These are phyloP conservation scores for Trididemnum nubilum DNA, from an alignment of 23 tunicate species.

Conservation along the genomic window DNA sequence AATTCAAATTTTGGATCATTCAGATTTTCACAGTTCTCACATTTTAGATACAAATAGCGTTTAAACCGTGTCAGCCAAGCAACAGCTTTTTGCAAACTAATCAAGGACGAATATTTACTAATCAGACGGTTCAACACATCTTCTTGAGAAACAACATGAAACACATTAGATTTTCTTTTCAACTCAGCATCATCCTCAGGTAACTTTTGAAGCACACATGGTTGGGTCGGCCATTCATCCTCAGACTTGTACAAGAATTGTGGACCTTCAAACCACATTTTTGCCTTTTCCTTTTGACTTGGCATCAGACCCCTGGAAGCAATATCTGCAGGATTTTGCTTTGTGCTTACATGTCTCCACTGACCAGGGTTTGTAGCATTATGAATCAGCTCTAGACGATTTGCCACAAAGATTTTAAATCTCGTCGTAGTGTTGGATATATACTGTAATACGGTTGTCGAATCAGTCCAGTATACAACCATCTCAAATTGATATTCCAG, in stretches of 20 bases:
- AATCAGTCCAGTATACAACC: conserved; percentile 41
- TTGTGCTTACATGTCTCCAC: conserved; percentile 31
- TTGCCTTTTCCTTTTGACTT: background rate
- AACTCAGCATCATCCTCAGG: background rate
- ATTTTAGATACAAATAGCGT: background rate
- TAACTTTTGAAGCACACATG: background rate
- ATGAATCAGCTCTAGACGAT: conserved; percentile 17
- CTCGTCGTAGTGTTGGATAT: conserved; percentile 4
- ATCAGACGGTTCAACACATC: background rate
- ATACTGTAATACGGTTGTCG: conserved; percentile 37
- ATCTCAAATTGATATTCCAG: background rate
- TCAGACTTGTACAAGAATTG: background rate
- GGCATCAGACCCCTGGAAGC: conserved; percentile 48
- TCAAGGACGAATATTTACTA: background rate
- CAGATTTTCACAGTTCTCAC: too few species aligned
- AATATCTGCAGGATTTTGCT: conserved; percentile 39
- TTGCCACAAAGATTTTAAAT: conserved; percentile 42
- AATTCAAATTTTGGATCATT: background rate
- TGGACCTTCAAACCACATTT: conserved; percentile 48
- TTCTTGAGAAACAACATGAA: background rate
- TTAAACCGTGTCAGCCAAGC: conserved; percentile 16
- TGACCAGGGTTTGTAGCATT: conserved; percentile 4
- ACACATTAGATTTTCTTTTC: background rate
- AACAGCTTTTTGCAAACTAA: background rate
- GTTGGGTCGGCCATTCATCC: conserved; percentile 25